Evolutionary conservation across 2,888 invertebrate species (phyloP).

Genomic region (Hydroisotoma schaefferi): DNA sequence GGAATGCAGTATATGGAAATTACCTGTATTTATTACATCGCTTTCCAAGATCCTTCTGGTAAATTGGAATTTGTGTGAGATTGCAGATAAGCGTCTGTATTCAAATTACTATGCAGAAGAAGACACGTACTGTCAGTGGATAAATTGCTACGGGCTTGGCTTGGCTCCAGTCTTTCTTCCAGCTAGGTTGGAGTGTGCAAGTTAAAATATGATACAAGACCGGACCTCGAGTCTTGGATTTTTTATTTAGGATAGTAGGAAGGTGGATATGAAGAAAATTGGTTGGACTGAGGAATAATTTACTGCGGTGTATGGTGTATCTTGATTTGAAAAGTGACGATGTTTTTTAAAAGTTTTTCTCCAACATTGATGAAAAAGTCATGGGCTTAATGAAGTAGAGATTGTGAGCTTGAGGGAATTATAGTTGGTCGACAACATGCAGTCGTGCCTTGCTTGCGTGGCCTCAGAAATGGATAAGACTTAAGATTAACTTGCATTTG

Average conservation of each 20-base stretch:
- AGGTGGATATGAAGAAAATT: neutral
- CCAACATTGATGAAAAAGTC: constrained; percentile 29
- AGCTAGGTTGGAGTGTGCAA: too few relatives aligned
- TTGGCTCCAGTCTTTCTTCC: too few relatives aligned
- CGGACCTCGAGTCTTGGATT: neutral
- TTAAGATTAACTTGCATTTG: neutral
- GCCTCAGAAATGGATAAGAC: constrained; percentile 21
- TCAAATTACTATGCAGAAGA: neutral
- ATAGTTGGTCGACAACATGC: constrained; percentile 43
- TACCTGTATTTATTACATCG: neutral
- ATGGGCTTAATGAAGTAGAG: constrained; percentile 48
- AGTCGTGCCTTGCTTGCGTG: constrained; percentile 48
- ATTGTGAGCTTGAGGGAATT: constrained; percentile 47
- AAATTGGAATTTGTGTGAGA: neutral
- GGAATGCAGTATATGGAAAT: constrained; percentile 7
- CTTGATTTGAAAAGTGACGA: constrained; percentile 17
- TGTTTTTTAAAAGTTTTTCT: constrained; percentile 13
- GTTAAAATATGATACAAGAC: too few relatives aligned
- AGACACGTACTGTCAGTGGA: too few relatives aligned
- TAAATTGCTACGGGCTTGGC: too few relatives aligned
- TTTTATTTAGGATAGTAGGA: neutral
- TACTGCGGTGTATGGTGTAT: constrained; percentile 6
- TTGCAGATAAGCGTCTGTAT: neutral
- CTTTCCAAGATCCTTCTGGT: neutral
- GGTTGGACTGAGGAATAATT: neutral